Conservation (phyloP, 1,140 invertebrate species). For the Drosophila obscura region DNA sequence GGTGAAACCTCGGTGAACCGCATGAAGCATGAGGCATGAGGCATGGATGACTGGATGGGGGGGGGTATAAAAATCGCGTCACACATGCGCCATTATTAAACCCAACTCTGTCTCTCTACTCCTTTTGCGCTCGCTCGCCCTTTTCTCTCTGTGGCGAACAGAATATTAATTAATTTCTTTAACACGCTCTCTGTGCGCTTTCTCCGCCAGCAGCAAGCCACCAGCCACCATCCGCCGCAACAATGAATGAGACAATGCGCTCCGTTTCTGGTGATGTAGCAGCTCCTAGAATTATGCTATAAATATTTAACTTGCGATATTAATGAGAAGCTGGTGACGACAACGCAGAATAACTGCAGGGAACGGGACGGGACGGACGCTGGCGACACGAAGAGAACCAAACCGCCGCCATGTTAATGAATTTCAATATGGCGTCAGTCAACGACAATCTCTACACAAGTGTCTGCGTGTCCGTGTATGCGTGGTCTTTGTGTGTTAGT, state of each 20-base stretch:
- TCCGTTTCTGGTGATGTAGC: constrained; percentile 55
- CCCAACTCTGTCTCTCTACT: constrained; percentile 28
- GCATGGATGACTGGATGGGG: constrained; percentile 10
- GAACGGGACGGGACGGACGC: too few species aligned
- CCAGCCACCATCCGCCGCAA: constrained; percentile 50
- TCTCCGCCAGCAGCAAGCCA: too few species aligned
- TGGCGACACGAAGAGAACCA: constrained; percentile 1
- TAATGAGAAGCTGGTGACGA: constrained; percentile 63
- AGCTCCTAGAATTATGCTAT: constrained; percentile 78
- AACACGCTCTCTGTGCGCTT: constrained; percentile 45
- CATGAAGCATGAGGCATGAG: constrained; percentile 40
- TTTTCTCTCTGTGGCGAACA: constrained; percentile 39
- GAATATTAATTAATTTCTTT: constrained; percentile 83
- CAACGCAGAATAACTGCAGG: not conserved
- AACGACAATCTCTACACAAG: constrained; percentile 4
- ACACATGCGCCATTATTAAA: constrained; percentile 76
- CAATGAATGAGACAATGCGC: constrained; percentile 75
- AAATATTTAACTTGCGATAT: constrained; percentile 82
- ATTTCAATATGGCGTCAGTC: constrained; percentile 77
- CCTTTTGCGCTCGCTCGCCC: constrained; percentile 1
- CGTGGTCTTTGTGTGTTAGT: constrained; percentile 6
- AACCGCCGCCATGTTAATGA: constrained; percentile 71
- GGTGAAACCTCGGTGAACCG: constrained; percentile 58
- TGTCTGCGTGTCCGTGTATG: too few species aligned
- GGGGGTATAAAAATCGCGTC: constrained; percentile 57